Evolutionary conservation across 2,888 invertebrate genomes (phyloP), one percentile per base, ranked within the genome.

Genomic region (Oscheius myriophilus): DNA sequence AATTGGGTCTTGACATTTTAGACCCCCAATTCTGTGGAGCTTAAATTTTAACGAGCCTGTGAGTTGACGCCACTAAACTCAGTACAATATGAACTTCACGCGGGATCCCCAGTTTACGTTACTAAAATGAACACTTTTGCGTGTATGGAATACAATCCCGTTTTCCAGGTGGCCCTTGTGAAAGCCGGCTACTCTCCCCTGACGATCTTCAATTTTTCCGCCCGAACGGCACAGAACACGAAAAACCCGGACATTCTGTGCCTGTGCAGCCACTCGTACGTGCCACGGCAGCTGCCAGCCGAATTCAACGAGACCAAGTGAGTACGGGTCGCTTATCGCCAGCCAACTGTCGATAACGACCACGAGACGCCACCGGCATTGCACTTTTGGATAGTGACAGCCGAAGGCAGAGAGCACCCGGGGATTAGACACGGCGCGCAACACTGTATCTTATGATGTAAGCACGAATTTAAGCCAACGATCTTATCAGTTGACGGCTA

Each of bases 161-260:
- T 21, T 61, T 42, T 71, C 1, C 33, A 75, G 75, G 79, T 84
- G 16, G 75, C 81, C 1, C 72, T 84, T n/a, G 83, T 83, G 46
- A 84, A 84, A 65, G 64, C 76, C 12, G 85, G 84, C 69, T 85
- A 84, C 64, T 82, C 83, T 0, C 85, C 85, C 21, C 71, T 85
- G 63, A 85, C 85, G 21, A 84, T 85, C 63, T 85, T 85, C 79
- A 85, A 85, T 69, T 83, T 85, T 68, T 83, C 84, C 9, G 85
- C 84, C 0, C 67, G 85, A 25, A 85, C 85, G 21, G 85, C 84
- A 16, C 83, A 84, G 69, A 83, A 85, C 72, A 85, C 85, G 23
- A 79, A 82, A 62, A 83, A 85, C 67, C 83, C 84, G 33, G 85
- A 84, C 70, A 84, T 84, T 67, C 70, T 84, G 33, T 84, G 84